A percentile compares a stretch with the other conserved stretches of the same genome.
Evolutionary conservation across 2,797 vertebrate genomes (phyloP).

Genomic region (Chelon labrosus): DNA sequence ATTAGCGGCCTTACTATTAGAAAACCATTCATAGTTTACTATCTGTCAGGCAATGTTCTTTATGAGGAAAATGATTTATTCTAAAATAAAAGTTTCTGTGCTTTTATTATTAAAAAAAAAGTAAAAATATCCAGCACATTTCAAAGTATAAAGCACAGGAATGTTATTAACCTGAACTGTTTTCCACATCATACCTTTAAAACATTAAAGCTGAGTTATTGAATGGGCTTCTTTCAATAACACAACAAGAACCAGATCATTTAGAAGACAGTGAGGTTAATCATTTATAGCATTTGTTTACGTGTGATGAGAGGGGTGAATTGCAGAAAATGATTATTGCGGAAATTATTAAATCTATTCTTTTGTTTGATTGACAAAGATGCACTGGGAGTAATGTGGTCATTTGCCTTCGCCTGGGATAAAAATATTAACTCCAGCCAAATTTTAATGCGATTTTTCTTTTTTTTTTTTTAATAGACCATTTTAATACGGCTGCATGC

Average conservation of each 20-base stretch:
- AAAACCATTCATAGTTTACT: slow-evolving; percentile 2
- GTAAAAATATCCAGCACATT: too few species aligned
- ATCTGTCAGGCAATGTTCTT: not conserved
- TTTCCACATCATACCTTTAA: not conserved
- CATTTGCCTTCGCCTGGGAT: slow-evolving; percentile 39
- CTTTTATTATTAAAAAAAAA: not conserved
- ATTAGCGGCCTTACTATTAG: not conserved
- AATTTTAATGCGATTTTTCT: slow-evolving; percentile 44
- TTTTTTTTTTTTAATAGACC: not conserved
- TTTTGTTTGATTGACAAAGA: slow-evolving; percentile 35
- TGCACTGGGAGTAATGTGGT: slow-evolving; percentile 28
- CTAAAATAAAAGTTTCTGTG: not conserved
- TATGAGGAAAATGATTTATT: not conserved
- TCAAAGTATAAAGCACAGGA: too few species aligned
- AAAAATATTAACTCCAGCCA: slow-evolving; percentile 23
- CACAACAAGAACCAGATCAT: slow-evolving; percentile 7
- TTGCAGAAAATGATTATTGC: not conserved
- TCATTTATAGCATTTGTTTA: slow-evolving; percentile 11
- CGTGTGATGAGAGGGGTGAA: slow-evolving; percentile 1
- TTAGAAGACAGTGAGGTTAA: slow-evolving; percentile 13
- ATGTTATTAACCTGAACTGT: too few species aligned
- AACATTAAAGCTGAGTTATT: not conserved
- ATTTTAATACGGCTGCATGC: slow-evolving; percentile 17
- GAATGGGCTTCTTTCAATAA: not conserved
- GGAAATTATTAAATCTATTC: slow-evolving; percentile 7